Conservation (phyloP, 2,113 vertebrate genomes). For the Tachysurus vachellii region DNA sequence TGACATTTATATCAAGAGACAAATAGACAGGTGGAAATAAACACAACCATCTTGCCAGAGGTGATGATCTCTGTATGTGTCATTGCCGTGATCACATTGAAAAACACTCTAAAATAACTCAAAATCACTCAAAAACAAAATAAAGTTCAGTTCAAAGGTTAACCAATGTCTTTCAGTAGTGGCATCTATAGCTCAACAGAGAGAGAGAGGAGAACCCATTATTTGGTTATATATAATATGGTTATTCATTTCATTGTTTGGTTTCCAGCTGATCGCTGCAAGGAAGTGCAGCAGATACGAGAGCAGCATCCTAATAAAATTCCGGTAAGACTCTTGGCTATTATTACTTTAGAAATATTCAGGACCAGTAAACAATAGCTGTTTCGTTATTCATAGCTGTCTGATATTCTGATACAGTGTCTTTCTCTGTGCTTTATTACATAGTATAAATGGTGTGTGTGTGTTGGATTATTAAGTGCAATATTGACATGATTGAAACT, state of each 20-base stretch:
- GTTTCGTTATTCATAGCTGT: background rate
- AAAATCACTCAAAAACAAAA: too few relatives aligned
- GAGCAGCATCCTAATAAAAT: slow-evolving; percentile 98
- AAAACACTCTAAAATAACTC: too few relatives aligned
- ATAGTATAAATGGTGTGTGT: background rate
- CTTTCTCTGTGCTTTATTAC: background rate
- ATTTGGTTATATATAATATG: too few relatives aligned
- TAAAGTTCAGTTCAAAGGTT: too few relatives aligned
- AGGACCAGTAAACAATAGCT: background rate
- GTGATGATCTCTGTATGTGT: too few relatives aligned
- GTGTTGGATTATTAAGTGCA: background rate
- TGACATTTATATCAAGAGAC: background rate
- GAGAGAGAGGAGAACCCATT: too few relatives aligned
- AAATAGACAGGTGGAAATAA: background rate
- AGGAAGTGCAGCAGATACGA: slow-evolving; percentile 97
- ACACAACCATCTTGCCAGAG: background rate
- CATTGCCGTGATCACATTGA: too few relatives aligned
- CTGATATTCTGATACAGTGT: background rate
- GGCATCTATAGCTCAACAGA: too few relatives aligned
- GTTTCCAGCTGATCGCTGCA: slow-evolving; percentile 88
- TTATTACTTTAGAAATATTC: background rate
- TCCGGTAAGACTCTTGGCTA: slow-evolving; percentile 79
- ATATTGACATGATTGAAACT: too few relatives aligned
- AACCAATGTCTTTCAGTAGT: too few relatives aligned
- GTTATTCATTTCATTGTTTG: slow-evolving; percentile 33